A percentile compares a stretch with the other conserved stretches of the same genome.
Conservation (phyloP, 2,113 vertebrate species). For the Dunckerocampus dactyliophorus region DNA sequence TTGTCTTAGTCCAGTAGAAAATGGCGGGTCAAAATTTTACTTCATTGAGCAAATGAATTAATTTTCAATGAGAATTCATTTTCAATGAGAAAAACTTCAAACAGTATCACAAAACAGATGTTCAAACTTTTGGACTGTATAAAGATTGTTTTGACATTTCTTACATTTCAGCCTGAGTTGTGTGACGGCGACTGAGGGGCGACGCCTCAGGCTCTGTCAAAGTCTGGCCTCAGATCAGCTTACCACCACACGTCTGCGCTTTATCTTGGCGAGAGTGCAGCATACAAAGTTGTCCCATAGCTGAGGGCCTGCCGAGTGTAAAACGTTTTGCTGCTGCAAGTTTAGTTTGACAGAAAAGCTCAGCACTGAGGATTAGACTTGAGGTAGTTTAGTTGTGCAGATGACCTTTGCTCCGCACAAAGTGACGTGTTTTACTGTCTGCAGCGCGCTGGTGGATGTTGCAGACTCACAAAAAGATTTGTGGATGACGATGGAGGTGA, state of each 20-base stretch:
- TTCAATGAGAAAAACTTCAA: no score
- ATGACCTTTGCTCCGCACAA: slow-evolving; percentile 29
- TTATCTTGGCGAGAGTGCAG: slow-evolving; percentile 24
- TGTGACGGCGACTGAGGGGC: slow-evolving; percentile 13
- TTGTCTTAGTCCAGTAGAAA: no score
- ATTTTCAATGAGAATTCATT: no score
- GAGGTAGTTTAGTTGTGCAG: not conserved
- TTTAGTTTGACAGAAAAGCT: slow-evolving; percentile 35
- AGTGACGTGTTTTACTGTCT: slow-evolving; percentile 21
- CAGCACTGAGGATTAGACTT: slow-evolving; percentile 16
- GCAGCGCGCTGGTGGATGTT: slow-evolving; percentile 21
- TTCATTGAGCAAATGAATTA: no score
- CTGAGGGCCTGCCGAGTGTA: slow-evolving; percentile 41
- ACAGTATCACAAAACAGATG: no score
- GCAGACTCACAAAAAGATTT: slow-evolving; percentile 29
- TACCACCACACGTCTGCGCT: slow-evolving; percentile 27
- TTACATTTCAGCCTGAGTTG: no score
- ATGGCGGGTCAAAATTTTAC: no score
- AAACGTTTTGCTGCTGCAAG: slow-evolving; percentile 14
- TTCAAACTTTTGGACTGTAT: no score
- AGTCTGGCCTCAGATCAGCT: slow-evolving; percentile 36
- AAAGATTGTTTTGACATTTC: no score
- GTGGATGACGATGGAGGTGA: slow-evolving; percentile 32
- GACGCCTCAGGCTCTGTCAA: slow-evolving; percentile 40
- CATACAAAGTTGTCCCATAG: slow-evolving; percentile 40